Evolutionary conservation across 2,113 vertebrate genomes (phyloP).

Genomic region (Pituophis catenifer): DNA sequence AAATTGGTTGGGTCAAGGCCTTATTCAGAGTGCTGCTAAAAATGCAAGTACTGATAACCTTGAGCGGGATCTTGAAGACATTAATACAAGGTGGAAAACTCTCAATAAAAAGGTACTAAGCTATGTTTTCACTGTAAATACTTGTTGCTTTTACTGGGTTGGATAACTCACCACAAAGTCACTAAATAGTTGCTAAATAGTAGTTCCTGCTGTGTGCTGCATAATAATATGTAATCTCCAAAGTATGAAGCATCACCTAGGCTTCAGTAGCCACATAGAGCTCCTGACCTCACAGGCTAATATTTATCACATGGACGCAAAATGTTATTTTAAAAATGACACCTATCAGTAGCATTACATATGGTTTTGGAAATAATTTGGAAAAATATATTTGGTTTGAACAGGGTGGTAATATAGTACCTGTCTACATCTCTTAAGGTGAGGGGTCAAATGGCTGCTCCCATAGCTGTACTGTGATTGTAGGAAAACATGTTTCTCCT

Average conservation of each 20-base stretch:
- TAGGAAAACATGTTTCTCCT: background rate
- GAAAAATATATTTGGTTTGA: background rate
- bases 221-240: background rate
- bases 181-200: background rate
- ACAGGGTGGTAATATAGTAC: background rate
- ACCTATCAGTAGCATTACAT: background rate
- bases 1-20: slow-evolving; percentile 88
- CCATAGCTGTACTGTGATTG: background rate
- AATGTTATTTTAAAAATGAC: background rate
- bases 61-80: slow-evolving; percentile 85
- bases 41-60: slow-evolving; percentile 80
- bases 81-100: slow-evolving; percentile 89
- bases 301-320: background rate
- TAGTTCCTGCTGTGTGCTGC: background rate
- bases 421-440: background rate
- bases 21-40: slow-evolving; percentile 91
- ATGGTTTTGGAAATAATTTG: background rate
- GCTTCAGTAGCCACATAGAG: background rate
- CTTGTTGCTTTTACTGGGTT: slow-evolving; percentile 8
- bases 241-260: background rate
- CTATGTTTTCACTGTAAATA: background rate
- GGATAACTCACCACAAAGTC: background rate
- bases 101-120: slow-evolving; percentile 91
- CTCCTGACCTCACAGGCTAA: background rate
- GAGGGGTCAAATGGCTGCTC: background rate